Conservation (phyloP, 2,888 invertebrate species). For the Hypomecis punctinalis region DNA sequence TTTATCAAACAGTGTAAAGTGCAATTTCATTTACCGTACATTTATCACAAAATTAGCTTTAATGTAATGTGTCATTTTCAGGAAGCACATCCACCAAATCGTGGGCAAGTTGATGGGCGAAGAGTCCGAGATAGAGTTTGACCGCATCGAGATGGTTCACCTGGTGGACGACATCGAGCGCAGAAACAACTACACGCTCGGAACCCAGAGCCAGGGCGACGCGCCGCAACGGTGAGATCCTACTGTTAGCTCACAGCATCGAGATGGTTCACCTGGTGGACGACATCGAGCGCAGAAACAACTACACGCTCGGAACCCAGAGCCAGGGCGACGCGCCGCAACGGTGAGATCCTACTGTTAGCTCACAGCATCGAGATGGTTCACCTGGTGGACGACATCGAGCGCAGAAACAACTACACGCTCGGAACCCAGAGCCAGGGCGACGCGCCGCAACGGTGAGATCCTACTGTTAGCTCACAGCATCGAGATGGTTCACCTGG, state of each 20-base stretch:
- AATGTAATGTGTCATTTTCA: constrained; percentile 3
- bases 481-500: constrained; percentile 41
- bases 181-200: constrained; percentile 52
- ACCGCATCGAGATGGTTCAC: constrained; percentile 40
- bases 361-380: constrained; percentile 40
- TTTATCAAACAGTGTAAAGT: no score
- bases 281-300: constrained; percentile 53
- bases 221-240: constrained; percentile 55
- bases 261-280: constrained; percentile 42
- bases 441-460: constrained; percentile 51
- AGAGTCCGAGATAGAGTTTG: neutral
- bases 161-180: constrained; percentile 48
- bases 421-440: constrained; percentile 59
- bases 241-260: no score
- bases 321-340: constrained; percentile 50
- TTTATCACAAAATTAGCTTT: no score
- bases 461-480: neutral
- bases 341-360: constrained; percentile 49
- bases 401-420: constrained; percentile 49
- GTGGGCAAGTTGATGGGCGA: constrained; percentile 17
- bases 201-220: constrained; percentile 55
- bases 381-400: constrained; percentile 46
- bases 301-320: constrained; percentile 53
- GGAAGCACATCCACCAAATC: constrained; percentile 31
- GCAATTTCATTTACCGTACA: no score